phyloP scores from a whole-genome alignment of 2,113 vertebrate genomes.

The Otus sunia region DNA sequence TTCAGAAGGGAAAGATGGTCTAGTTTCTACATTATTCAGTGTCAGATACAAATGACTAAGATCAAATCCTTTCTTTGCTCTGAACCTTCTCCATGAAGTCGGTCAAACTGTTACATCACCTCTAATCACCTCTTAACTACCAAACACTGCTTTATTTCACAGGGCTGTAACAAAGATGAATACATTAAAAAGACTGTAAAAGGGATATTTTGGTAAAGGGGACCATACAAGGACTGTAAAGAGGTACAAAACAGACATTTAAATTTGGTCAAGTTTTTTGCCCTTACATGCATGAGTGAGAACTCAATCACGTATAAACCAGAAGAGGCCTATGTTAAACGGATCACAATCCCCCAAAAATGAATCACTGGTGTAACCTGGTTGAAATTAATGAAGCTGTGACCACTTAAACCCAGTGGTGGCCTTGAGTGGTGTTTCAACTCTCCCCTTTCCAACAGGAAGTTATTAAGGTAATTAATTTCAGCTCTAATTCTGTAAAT shows the following conservation, averaged over 20 bases:
- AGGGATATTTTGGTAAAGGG: not conserved
- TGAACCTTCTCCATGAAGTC: not conserved
- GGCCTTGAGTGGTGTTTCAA: not conserved
- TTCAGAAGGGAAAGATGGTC: not conserved
- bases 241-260: not conserved
- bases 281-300: not conserved
- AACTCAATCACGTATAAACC: not conserved
- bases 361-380: not conserved
- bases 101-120: not conserved
- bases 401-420: not conserved
- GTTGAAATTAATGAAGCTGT: not conserved
- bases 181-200: not conserved
- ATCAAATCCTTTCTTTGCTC: not conserved
- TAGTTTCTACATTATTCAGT: not conserved
- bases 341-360: not conserved
- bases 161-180: not conserved
- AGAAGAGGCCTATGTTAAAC: not conserved
- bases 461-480: not conserved
- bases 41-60: not conserved
- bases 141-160: not conserved
- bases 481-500: not conserved
- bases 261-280: not conserved
- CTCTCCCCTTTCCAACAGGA: not conserved
- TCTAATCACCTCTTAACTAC: not conserved
- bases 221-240: not conserved